A percentile compares a stretch with the other conserved stretches of the same genome.
Evolutionary conservation across 2,113 vertebrate genomes (phyloP).

Genomic region (Gobiocypris rarus): DNA sequence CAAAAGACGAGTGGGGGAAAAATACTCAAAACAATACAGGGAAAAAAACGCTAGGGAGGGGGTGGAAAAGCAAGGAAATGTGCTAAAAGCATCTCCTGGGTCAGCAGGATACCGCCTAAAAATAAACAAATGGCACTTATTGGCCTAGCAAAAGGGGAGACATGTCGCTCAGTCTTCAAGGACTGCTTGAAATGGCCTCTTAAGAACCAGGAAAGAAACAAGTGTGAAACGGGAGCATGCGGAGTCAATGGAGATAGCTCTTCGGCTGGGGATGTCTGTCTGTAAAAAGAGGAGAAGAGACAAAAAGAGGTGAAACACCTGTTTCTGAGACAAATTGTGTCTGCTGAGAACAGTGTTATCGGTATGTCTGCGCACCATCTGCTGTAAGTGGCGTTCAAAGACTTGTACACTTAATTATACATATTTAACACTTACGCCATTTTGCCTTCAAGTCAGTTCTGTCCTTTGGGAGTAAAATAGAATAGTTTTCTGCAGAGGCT

Average conservation of each 20-base stretch:
- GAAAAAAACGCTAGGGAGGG: neutral
- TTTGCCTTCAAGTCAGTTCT: neutral
- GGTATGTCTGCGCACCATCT: conserved; percentile 26
- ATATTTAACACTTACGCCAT: conserved; percentile 23
- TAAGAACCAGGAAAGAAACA: neutral
- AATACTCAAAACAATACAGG: neutral
- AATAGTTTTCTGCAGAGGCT: neutral
- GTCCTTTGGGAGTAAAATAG: conserved; percentile 1
- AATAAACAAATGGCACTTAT: conserved; percentile 34
- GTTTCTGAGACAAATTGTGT: conserved; percentile 40
- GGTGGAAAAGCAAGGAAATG: conserved; percentile 23
- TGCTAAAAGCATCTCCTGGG: conserved; percentile 45
- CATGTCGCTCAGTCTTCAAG: conserved; percentile 4
- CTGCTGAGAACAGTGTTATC: conserved; percentile 20
- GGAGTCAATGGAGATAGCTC: neutral
- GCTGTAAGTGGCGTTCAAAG: neutral
- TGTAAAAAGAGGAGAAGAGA: neutral
- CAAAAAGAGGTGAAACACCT: conserved; percentile 37
- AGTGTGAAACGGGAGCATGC: conserved; percentile 6
- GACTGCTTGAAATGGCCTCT: conserved; percentile 9
- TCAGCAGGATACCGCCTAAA: conserved; percentile 41
- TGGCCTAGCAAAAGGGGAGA: neutral
- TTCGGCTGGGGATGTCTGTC: neutral
- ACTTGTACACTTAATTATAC: conserved; percentile 27
- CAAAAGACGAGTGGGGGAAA: conserved; percentile 13